These are phyloP conservation scores for Microcaecilia unicolor DNA, from an alignment of 2,797 vertebrate genomes.

Conservation along the genomic window DNA sequence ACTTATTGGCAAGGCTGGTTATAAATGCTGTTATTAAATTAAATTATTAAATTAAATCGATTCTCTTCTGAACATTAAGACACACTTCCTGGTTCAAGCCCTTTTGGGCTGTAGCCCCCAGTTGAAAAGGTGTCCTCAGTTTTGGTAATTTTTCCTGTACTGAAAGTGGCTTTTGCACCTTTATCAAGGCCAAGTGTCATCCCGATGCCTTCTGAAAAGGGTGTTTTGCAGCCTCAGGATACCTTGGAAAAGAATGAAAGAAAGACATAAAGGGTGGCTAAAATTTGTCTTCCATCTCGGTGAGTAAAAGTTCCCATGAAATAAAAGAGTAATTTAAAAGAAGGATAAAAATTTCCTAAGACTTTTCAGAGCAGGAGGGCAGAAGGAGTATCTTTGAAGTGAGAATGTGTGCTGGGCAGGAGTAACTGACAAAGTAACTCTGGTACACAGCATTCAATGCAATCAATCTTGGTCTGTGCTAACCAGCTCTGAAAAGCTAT, in stretches of 20 bases:
- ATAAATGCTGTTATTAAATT: too few relatives aligned
- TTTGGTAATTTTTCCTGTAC: fast-evolving
- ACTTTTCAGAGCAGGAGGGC: background rate
- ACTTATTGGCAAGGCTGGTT: too few relatives aligned
- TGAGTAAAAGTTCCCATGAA: too few relatives aligned
- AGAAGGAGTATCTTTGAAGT: background rate
- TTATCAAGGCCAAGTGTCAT: background rate
- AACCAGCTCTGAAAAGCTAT: background rate
- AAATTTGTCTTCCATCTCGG: too few relatives aligned
- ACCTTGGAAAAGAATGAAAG: background rate
- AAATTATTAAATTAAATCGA: too few relatives aligned
- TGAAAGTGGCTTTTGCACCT: background rate
- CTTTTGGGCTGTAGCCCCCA: too few relatives aligned
- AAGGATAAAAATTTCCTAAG: background rate
- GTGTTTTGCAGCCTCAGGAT: too few relatives aligned
- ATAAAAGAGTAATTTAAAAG: background rate
- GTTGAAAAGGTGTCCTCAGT: too few relatives aligned
- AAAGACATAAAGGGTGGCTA: too few relatives aligned
- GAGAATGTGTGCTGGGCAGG: background rate
- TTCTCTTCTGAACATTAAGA: too few relatives aligned
- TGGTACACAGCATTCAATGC: background rate
- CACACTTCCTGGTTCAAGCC: too few relatives aligned
- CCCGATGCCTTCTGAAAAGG: too few relatives aligned
- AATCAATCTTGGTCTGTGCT: background rate
- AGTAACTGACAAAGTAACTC: background rate